Percentiles rank a stretch among this genome's conserved stretches.
Evolutionary conservation across 2,797 vertebrate species (phyloP).

Genomic region (Scolopax rusticola): DNA sequence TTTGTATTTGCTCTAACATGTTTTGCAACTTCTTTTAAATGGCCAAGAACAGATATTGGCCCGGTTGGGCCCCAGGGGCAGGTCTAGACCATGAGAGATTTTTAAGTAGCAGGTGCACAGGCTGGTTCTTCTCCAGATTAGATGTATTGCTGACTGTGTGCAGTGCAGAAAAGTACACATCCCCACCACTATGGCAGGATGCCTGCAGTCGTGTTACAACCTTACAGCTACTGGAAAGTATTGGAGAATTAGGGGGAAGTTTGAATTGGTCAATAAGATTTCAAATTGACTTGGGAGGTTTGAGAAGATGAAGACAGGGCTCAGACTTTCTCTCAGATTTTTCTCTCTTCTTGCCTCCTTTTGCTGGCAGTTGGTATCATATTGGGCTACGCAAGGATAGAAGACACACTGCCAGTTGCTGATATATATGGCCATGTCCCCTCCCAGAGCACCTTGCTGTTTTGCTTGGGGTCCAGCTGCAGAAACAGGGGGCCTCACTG

Average conservation of each 20-base stretch:
- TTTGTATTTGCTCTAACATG: background rate
- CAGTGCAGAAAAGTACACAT: background rate
- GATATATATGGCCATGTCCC: rapidly evolving
- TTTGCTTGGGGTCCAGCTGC: background rate
- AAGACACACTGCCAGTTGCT: background rate
- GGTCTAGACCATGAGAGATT: background rate
- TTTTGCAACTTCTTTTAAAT: background rate
- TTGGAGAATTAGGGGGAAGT: background rate
- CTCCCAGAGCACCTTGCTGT: background rate
- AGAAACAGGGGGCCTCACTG: background rate
- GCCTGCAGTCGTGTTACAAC: background rate
- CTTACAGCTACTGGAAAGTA: background rate
- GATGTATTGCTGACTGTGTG: background rate
- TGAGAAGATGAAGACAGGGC: background rate
- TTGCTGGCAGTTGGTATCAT: background rate
- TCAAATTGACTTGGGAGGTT: background rate
- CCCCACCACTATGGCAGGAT: background rate
- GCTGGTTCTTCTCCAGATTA: background rate
- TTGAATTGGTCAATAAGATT: background rate
- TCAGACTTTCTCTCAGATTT: background rate
- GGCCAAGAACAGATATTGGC: background rate
- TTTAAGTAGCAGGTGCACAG: background rate
- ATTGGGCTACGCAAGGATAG: background rate
- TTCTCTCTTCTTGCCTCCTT: background rate
- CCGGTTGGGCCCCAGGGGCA: too few species aligned